Evolutionary conservation across 2,888 invertebrate species (phyloP).

Genomic region (Cylloceria caligata): DNA sequence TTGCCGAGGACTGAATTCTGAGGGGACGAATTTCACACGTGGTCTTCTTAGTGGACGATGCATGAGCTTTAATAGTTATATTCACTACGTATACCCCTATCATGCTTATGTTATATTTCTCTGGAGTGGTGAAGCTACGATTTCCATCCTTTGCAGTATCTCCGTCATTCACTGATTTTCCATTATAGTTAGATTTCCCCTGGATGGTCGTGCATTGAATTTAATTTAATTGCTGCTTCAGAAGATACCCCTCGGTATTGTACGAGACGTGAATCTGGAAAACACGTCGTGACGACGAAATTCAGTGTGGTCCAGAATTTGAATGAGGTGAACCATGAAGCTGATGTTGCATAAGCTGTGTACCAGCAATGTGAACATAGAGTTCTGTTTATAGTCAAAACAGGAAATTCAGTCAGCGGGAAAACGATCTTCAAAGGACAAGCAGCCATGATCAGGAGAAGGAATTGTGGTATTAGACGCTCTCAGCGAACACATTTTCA

Average conservation of each 20-base stretch:
- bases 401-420: neutral
- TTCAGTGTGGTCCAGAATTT: slow-evolving; percentile 55
- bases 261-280: slow-evolving; percentile 55
- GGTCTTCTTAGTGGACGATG: slow-evolving; percentile 3
- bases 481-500: neutral
- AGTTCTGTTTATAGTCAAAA: neutral
- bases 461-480: neutral
- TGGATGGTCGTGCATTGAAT: slow-evolving; percentile 53
- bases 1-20: slow-evolving; percentile 28
- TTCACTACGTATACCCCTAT: neutral
- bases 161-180: slow-evolving; percentile 41
- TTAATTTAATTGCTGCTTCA: slow-evolving; percentile 57
- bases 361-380: neutral
- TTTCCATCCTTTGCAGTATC: slow-evolving; percentile 32
- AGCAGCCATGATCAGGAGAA: neutral
- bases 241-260: slow-evolving; percentile 16
- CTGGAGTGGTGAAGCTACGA: neutral
- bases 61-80: slow-evolving; percentile 2
- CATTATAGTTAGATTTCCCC: slow-evolving; percentile 21
- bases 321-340: slow-evolving; percentile 49
- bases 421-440: no score
- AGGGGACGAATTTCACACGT: slow-evolving; percentile 26
- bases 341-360: slow-evolving; percentile 4
- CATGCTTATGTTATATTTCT: neutral
- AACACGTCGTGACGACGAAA: slow-evolving; percentile 41